These are phyloP conservation scores for Holcopasites calliopsidis DNA, from an alignment of 1,140 invertebrate genomes.

Conservation along the genomic window DNA sequence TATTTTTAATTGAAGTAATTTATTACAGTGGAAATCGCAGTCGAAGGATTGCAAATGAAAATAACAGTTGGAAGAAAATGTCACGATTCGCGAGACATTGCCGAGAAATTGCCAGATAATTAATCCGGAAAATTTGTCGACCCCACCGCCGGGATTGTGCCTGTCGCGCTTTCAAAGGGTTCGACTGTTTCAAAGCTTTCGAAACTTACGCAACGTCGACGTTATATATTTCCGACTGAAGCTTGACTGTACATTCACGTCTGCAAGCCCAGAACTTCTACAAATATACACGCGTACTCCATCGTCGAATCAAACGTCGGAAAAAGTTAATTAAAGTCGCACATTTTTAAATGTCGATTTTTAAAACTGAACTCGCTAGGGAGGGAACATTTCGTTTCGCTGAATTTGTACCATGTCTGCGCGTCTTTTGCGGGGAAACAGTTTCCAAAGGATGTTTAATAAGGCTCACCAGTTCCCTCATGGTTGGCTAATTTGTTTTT, in stretches of 20 bases:
- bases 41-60: not conserved
- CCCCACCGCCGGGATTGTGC: constrained; percentile 24
- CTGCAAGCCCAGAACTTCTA: not conserved
- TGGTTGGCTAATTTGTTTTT: no score
- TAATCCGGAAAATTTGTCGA: constrained; percentile 40
- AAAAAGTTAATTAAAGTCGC: constrained; percentile 29
- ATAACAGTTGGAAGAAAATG: not conserved
- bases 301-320: constrained; percentile 16
- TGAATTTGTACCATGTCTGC: not conserved
- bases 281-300: not conserved
- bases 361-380: not conserved
- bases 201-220: constrained; percentile 41
- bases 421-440: not conserved
- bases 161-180: constrained; percentile 46
- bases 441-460: not conserved
- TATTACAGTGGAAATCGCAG: no score
- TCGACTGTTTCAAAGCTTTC: constrained; percentile 43
- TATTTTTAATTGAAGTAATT: no score
- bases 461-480: not conserved
- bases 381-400: not conserved
- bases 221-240: constrained; percentile 47
- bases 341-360: constrained; percentile 12
- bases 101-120: constrained; percentile 30
- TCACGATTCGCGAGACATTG: no score
- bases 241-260: not conserved